Percentiles rank a stretch among this genome's conserved stretches.
phyloP scores from a whole-genome alignment of 2,888 invertebrate genomes.

The Drymonia ruficornis region DNA sequence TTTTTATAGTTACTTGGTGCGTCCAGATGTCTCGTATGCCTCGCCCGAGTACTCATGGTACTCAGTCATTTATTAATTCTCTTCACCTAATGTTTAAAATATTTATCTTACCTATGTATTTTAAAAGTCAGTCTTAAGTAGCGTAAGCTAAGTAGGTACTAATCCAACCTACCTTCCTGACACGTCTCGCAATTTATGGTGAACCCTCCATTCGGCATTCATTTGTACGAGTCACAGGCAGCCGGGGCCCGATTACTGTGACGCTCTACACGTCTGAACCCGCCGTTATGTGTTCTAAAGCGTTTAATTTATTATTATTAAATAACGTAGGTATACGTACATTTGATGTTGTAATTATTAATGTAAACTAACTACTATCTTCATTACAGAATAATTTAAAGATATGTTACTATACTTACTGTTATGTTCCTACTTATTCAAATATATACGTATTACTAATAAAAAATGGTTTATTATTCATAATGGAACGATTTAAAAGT shows the following conservation, averaged over 20 bases:
- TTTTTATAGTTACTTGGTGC: too few relatives aligned
- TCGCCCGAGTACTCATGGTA: too few relatives aligned
- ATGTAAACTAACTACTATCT: too few relatives aligned
- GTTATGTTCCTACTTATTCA: too few relatives aligned
- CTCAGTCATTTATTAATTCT: too few relatives aligned
- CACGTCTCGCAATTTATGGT: constrained; percentile 28
- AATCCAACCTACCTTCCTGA: constrained; percentile 14
- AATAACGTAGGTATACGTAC: constrained; percentile 1
- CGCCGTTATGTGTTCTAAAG: constrained; percentile 31
- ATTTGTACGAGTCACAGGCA: constrained; percentile 33
- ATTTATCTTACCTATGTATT: background rate
- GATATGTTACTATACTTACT: too few relatives aligned
- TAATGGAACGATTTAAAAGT: too few relatives aligned
- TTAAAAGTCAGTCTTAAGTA: background rate
- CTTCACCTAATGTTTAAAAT: background rate
- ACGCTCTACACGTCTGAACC: constrained; percentile 29
- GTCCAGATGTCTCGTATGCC: too few relatives aligned
- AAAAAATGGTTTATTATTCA: too few relatives aligned
- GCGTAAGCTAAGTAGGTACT: constrained; percentile 10
- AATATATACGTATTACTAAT: too few relatives aligned
- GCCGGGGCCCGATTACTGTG: constrained; percentile 29
- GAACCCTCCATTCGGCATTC: constrained; percentile 22
- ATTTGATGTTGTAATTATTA: background rate
- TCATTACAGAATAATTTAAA: too few relatives aligned
- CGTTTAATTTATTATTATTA: constrained; percentile 35